Evolutionary conservation across 2,888 invertebrate genomes (phyloP), one percentile per base, ranked within the genome.

Genomic region (Coelopa pilipes): DNA sequence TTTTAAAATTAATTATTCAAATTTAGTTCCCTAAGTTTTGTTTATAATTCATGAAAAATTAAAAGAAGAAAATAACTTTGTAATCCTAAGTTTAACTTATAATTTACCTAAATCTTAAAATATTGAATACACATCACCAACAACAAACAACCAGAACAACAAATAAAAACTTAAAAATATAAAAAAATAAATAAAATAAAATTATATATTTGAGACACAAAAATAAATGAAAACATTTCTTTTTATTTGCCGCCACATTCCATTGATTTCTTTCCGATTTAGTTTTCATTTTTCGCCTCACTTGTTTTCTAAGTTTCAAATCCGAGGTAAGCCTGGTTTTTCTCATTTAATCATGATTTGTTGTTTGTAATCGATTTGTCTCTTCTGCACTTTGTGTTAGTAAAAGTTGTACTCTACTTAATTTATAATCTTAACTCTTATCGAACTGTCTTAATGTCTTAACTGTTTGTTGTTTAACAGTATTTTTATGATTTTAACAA

Each of bases 261-360:
- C 34, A 15, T 17, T 65, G 45, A 17, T 1, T 17, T 63, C 13
- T 34, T 46, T 11, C 34, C 19, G 19, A 17, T 65, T 17, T 65
- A 17, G 17, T n/a, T 24, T 65, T 65, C 46, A 45, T 65, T 65
- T 11, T 17, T n/a, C 46, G 45, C 5, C 46, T 59, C 21, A 19
- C 11, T 21, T 59, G 21, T 65, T 65, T 47, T 46, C n/a, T 63
- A 45, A 55, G 13, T 46, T 45, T 57, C 17, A 34, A n/a, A 19
- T 34, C 57, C 53, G 62, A 70, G 70, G 70, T 70, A 70, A 70
- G 70, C 47, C 21, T 60, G 70, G 62, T 50, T 63, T 62, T 60
- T 70, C 24, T 50, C 12, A 47, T 24, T 34, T 65, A 46, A 34
- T 34, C 34, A n/a, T 65, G 45, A 46, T 46, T 45, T 46, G 65